Conservation (phyloP, 2,797 vertebrate species). For the Sebastes oblongus region DNA sequence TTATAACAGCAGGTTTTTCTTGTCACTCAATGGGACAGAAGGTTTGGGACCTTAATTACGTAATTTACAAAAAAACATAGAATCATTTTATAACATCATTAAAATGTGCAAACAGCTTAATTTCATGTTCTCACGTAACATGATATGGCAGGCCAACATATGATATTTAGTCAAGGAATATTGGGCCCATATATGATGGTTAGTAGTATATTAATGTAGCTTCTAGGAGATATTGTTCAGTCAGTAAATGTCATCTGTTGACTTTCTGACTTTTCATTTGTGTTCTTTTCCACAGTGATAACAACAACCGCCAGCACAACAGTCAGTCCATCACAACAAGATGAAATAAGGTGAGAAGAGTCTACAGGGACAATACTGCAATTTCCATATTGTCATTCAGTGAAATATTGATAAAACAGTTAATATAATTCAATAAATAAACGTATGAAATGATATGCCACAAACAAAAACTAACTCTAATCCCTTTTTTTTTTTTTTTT, state of each 20-base stretch:
- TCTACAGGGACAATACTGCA: not conserved
- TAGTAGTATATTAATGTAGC: not conserved
- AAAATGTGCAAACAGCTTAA: not conserved
- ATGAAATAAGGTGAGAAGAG: slow-evolving; percentile 32
- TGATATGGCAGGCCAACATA: not conserved
- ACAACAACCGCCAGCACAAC: not conserved
- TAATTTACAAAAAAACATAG: not conserved
- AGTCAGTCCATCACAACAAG: not conserved
- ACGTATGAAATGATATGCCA: not conserved
- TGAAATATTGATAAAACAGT: not conserved
- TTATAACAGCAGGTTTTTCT: not conserved
- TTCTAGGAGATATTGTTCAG: not conserved
- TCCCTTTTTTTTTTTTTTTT: not conserved
- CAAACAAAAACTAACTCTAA: not conserved
- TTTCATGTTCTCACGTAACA: not conserved
- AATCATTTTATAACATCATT: not conserved
- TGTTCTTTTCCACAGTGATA: slow-evolving; percentile 18
- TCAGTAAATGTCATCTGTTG: not conserved
- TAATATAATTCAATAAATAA: not conserved
- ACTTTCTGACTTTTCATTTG: not conserved
- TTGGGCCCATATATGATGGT: not conserved
- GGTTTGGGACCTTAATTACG: not conserved
- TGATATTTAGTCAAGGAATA: not conserved
- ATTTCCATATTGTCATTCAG: not conserved
- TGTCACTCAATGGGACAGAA: not conserved